Evolutionary conservation across 2,113 vertebrate species (phyloP), one percentile per base, ranked within the genome.

Genomic region (Dermatemys mawii): DNA sequence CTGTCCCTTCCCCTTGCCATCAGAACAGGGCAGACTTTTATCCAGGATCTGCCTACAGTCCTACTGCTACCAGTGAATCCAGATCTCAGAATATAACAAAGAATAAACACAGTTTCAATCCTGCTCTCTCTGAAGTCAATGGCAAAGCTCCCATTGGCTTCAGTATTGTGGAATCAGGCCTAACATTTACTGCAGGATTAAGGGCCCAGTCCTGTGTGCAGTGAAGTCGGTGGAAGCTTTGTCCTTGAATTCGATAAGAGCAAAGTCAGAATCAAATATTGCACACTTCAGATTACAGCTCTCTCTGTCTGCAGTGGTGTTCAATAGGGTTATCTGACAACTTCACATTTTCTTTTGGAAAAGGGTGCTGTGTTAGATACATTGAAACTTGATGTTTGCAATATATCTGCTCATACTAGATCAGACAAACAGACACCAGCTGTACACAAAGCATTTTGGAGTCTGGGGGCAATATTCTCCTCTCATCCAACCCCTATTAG

Each of bases 391-490:
- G 26, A 57, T 83, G 54, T 16, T 81, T 96, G 50, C 41, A 54
- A 32, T 44, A 48, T 50, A 26, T 54, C 17, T 86, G 84, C 29
- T 86, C 35, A 86, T 27, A 49, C 14, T n/a, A 92, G 76, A 85
- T 79, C 83, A 27, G 13, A 21, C 82, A 91, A 93, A 91, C 29
- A 49, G 80, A 24, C n/a, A 73, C 0, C 2, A 73, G 11, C 83
- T 86, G n/a, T 87, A 50, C 14, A 89, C 32, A 89, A 90, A 96
- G 80, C 84, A 86, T 89, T 82, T 87, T 63, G 81, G 60, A 93
- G 75, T 11, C 2, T 49, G 60, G 55, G 82, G 46, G 85, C 63
- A 90, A 94, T 81, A 51, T 14, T 86, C 87, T 87, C 10, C 90
- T 83, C 80, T 87, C 83, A 81, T 2, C 26, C 2, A 14, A n/a